Percentiles rank a stretch among this genome's conserved stretches.
Evolutionary conservation across 2,797 vertebrate species (phyloP).

Genomic region (Tympanoctomys barrerae): DNA sequence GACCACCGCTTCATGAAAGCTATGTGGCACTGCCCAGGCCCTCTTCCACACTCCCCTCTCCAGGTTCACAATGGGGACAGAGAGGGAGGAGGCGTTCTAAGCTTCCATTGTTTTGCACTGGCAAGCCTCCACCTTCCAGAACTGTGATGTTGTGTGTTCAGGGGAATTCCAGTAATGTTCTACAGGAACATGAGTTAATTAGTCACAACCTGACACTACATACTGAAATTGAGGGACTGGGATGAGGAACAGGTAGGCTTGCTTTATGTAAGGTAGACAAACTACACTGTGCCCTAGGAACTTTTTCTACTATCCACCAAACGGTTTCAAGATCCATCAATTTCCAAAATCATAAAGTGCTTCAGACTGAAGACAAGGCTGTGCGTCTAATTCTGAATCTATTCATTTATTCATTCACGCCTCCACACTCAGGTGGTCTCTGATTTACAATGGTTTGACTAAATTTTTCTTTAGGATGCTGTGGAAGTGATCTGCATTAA

Average conservation of each 20-base stretch:
- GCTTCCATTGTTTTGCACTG: background rate
- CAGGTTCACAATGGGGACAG: background rate
- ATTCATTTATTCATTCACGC: background rate
- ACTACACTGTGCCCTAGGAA: background rate
- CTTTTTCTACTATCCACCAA: background rate
- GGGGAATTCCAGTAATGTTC: slow-evolving; percentile 26
- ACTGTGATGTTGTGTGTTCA: slow-evolving; percentile 48
- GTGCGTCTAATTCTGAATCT: background rate
- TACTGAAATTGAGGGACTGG: background rate
- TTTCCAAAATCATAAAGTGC: background rate
- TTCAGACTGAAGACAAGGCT: background rate
- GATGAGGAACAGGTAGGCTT: background rate
- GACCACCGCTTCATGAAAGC: background rate
- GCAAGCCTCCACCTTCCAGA: slow-evolving; percentile 45
- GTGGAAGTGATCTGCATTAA: background rate
- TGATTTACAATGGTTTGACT: background rate
- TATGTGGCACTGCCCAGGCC: background rate
- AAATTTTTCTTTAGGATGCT: background rate
- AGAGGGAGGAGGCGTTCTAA: background rate
- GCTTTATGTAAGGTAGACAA: background rate
- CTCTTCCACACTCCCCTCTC: background rate
- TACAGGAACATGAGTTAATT: background rate
- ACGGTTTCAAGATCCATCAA: background rate
- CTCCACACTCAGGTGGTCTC: background rate
- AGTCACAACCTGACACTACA: background rate